Evolutionary conservation across 2,797 vertebrate genomes (phyloP).

Genomic region (Macropodus opercularis): DNA sequence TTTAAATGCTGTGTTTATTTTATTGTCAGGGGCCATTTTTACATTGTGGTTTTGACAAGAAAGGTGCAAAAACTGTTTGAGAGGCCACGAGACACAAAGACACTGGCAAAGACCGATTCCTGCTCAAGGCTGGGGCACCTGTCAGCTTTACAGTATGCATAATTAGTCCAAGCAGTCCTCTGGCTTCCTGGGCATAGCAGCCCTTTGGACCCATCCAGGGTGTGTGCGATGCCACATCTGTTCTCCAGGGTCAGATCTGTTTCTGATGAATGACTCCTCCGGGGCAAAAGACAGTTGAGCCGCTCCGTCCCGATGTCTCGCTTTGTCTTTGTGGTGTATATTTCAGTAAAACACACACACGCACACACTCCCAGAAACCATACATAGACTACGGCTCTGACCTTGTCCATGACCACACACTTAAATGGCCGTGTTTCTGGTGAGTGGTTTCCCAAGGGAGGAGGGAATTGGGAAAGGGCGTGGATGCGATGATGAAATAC

Average conservation of each 20-base stretch:
- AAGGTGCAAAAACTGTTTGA: conserved; percentile 24
- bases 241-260: conserved; percentile 67
- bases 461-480: conserved; percentile 24
- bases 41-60: too few species aligned
- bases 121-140: conserved; percentile 37
- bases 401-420: conserved; percentile 69
- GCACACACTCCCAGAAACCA: conserved; percentile 36
- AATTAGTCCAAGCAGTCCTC: conserved; percentile 58
- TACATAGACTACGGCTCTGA: conserved; percentile 54
- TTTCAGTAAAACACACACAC: conserved; percentile 26
- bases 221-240: conserved; percentile 40
- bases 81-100: conserved; percentile 17
- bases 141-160: conserved; percentile 49
- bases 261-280: conserved; percentile 70
- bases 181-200: conserved; percentile 25
- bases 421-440: conserved; percentile 61
- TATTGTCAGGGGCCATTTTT: too few species aligned
- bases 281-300: conserved; percentile 40
- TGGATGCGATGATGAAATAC: conserved; percentile 78
- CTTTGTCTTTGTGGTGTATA: conserved; percentile 43
- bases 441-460: conserved; percentile 49
- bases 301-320: conserved; percentile 32
- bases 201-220: conserved; percentile 54
- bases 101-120: conserved; percentile 32
- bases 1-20: too few species aligned